Percentiles rank a stretch among this genome's conserved stretches.
Conservation (phyloP, 2,797 vertebrate species). For the Gadopsis bispinosus region DNA sequence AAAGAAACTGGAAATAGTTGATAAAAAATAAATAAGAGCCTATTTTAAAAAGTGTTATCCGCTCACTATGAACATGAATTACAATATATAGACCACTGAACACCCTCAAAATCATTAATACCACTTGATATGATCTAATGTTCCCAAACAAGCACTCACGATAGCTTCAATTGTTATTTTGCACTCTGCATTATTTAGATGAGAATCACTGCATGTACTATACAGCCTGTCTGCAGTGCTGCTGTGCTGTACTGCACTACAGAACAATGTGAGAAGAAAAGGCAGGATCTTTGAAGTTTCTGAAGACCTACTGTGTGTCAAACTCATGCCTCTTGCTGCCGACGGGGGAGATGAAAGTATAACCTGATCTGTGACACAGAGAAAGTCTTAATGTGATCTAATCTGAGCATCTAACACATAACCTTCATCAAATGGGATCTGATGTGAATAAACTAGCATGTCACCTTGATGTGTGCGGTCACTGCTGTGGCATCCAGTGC, state of each 20-base stretch:
- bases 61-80: neutral
- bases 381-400: conserved; percentile 37
- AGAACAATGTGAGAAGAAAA: conserved; percentile 6
- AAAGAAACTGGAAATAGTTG: neutral
- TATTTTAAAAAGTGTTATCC: neutral
- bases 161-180: neutral
- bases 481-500: conserved; percentile 23
- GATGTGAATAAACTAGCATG: conserved; percentile 42
- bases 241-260: conserved; percentile 12
- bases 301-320: conserved; percentile 23
- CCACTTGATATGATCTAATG: neutral
- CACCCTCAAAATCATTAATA: neutral
- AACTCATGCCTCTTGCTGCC: conserved; percentile 21
- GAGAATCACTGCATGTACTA: neutral
- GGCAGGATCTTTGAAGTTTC: conserved; percentile 42
- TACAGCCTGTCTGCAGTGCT: conserved; percentile 19
- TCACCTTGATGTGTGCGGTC: conserved; percentile 32
- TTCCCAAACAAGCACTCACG: neutral
- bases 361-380: conserved; percentile 37
- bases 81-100: neutral
- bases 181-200: conserved; percentile 18
- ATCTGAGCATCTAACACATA: conserved; percentile 29
- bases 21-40: neutral
- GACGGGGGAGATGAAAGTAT: conserved; percentile 41
- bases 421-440: conserved; percentile 35